These are phyloP conservation scores for Alethe castanea DNA, from an alignment of 2,113 vertebrate genomes.

Conservation along the genomic window DNA sequence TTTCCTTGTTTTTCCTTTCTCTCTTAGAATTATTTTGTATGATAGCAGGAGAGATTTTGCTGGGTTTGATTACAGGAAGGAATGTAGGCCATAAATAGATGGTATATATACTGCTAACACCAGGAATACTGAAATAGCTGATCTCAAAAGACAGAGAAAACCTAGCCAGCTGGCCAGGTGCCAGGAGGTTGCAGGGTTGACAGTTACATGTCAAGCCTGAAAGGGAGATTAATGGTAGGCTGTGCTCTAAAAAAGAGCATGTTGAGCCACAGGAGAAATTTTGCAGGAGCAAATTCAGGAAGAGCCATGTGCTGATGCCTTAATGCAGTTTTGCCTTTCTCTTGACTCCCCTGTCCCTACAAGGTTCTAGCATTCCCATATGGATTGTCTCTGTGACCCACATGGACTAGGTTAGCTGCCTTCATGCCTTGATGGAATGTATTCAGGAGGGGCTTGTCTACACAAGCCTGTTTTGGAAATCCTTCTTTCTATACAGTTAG, in stretches of 20 bases:
- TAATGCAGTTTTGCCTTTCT: background rate
- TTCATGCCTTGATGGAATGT: background rate
- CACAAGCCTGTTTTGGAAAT: background rate
- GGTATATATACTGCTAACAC: background rate
- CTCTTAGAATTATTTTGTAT: background rate
- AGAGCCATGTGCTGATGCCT: background rate
- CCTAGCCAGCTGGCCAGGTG: background rate
- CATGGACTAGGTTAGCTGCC: background rate
- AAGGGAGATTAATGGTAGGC: background rate
- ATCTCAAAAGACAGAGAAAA: background rate
- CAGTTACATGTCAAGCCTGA: background rate
- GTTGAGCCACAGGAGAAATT: background rate
- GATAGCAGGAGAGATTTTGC: background rate
- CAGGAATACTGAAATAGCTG: conserved; percentile 17
- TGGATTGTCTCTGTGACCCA: background rate
- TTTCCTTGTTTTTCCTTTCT: background rate
- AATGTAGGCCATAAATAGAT: background rate
- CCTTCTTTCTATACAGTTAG: background rate
- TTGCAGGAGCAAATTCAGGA: background rate
- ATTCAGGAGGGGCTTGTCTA: background rate
- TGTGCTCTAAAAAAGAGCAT: background rate
- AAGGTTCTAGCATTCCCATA: background rate
- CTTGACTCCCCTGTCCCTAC: background rate
- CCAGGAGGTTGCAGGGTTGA: background rate
- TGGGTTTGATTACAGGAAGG: background rate